Base-by-base conservation (phyloP, 1,140 invertebrate species). In the Nephila pilipes region DNA sequence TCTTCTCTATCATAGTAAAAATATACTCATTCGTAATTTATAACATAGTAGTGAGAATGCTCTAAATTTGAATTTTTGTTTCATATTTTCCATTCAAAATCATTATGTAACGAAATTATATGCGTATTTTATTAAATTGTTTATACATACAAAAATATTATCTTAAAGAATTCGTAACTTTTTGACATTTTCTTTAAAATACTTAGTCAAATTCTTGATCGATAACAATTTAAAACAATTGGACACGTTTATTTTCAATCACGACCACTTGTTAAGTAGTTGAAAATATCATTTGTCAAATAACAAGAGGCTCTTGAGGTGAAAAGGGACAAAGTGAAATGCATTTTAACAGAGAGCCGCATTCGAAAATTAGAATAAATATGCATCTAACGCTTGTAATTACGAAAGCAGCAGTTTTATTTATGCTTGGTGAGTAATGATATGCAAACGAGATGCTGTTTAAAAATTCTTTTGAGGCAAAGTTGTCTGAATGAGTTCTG, bases 331-430 rank as follows among this genome's bases (percentile, higher is more conserved):
- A 32, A 25, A 29, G 18, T 18, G 29, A 75, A 16, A 75, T 75
- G 25, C 25, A 75, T 75, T 75, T 75, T 29, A 75, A 75, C 25
- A 10, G 0, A 29, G 12, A 75, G 16, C 65, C 29, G 25, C 29
- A 14, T 16, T 4, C 65, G 25, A 75, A 32, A 75, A 75, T 75
- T 75, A 75, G 29, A 75, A 75, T 75, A 75, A 75, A 75, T 75
- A 25, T 75, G 65, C 65, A 75, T 36, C 25, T 25, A 32, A 29
- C 25, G 3, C 16, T 75, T 29, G 29, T 75, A 75, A 75, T 75
- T 75, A 32, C 65, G 16, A 18, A 75, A 36, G 65, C 29, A 29
- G 65, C 12, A 75, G 14, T 75, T 75, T 75, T 75, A 29, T 75
- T 75, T 29, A 75, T 69, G 8, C 29, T 14, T 75, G 16, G 25